Conservation (phyloP, 2,888 invertebrate species). For the Orthosia incerta region DNA sequence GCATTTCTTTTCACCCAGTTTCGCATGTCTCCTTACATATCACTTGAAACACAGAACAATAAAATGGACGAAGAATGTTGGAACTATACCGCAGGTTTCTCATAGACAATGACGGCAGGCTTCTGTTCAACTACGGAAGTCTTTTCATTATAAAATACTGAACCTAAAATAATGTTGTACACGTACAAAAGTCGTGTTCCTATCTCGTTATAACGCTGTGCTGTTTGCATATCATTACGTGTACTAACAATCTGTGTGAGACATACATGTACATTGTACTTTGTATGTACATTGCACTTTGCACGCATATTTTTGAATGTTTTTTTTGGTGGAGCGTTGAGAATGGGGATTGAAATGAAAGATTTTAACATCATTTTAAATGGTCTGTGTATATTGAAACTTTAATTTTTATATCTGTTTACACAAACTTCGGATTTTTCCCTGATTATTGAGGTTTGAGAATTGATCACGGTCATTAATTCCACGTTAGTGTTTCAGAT, state of each 20-base stretch:
- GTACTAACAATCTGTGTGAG: constrained; percentile 16
- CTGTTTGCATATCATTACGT: constrained; percentile 28
- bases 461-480: too few relatives aligned
- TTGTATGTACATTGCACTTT: constrained; percentile 1
- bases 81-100: too few relatives aligned
- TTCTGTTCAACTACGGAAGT: neutral
- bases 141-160: neutral
- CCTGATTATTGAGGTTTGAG: neutral
- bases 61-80: too few relatives aligned
- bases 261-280: constrained; percentile 9
- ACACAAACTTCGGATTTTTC: too few relatives aligned
- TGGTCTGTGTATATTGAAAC: too few relatives aligned
- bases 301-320: constrained; percentile 9
- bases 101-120: neutral
- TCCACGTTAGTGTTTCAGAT: too few relatives aligned
- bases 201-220: constrained; percentile 12
- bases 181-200: neutral
- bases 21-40: too few relatives aligned
- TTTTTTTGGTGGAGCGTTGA: neutral
- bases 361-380: neutral
- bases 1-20: too few relatives aligned
- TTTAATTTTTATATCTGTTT: too few relatives aligned
- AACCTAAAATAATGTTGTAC: neutral
- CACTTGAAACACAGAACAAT: too few relatives aligned
- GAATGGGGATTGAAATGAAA: neutral